Conservation (phyloP, 2,888 invertebrate genomes). For the Ceramica pisi region DNA sequence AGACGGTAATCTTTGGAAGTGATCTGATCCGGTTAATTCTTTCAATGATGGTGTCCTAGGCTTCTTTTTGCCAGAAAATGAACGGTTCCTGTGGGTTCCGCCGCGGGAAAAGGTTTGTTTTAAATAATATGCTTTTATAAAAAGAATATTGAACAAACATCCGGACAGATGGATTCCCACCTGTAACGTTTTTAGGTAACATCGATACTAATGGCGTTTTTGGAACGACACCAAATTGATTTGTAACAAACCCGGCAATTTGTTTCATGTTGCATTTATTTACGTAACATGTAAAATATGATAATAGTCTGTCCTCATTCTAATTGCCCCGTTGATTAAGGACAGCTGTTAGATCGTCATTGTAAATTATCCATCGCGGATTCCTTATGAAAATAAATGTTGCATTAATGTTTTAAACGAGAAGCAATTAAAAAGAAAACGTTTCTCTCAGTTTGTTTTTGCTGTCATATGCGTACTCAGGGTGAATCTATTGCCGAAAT, state of each 20-base stretch:
- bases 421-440: background rate
- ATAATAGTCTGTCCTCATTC: background rate
- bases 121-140: background rate
- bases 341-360: background rate
- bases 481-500: background rate
- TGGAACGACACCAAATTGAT: slow-evolving; percentile 63
- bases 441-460: background rate
- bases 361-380: background rate
- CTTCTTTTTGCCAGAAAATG: background rate
- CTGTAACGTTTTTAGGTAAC: slow-evolving; percentile 26
- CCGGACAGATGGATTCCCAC: background rate
- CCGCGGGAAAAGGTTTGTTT: background rate
- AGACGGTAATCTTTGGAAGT: no score
- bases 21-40: no score
- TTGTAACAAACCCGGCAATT: slow-evolving; percentile 33
- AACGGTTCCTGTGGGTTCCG: background rate
- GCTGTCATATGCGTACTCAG: no score
- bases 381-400: slow-evolving; percentile 1
- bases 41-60: no score
- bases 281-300: slow-evolving; percentile 51
- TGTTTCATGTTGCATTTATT: slow-evolving; percentile 52
- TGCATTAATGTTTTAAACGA: background rate
- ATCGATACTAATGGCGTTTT: slow-evolving; percentile 51
- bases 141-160: background rate
- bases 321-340: slow-evolving; percentile 27